phyloP scores from a whole-genome alignment of 2,113 vertebrate species.

The Pelobates fuscus region DNA sequence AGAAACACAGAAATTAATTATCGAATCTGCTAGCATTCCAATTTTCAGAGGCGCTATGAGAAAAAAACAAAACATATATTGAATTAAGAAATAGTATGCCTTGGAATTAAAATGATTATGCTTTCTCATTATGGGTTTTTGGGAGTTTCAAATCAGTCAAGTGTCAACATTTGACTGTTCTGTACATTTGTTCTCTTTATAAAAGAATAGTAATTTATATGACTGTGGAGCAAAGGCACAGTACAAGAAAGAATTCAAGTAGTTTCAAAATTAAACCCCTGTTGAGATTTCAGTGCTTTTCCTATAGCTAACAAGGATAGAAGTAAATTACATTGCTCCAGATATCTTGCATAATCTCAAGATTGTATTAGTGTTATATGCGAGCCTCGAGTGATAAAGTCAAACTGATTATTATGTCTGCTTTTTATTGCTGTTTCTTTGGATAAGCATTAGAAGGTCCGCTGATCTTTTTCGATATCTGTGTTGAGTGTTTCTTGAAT shows the following conservation, averaged over 20 bases:
- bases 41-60: not conserved
- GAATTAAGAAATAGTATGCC: not conserved
- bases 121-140: slow-evolving; percentile 2
- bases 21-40: not conserved
- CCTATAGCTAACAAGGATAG: slow-evolving; percentile 43
- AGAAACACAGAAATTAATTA: not conserved
- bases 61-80: not conserved
- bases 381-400: slow-evolving; percentile 49
- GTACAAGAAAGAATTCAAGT: slow-evolving; percentile 35
- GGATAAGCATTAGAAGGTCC: slow-evolving; percentile 53
- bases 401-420: slow-evolving; percentile 53
- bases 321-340: slow-evolving; percentile 32
- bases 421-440: slow-evolving; percentile 56
- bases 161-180: slow-evolving; percentile 5
- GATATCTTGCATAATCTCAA: slow-evolving; percentile 43
- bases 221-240: not conserved
- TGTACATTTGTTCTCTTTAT: slow-evolving; percentile 1
- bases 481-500: slow-evolving; percentile 50
- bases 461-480: slow-evolving; percentile 54
- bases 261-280: slow-evolving; percentile 34
- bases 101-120: slow-evolving; percentile 12
- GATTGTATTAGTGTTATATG: slow-evolving; percentile 49
- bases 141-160: not conserved
- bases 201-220: slow-evolving; percentile 20
- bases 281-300: slow-evolving; percentile 16